Evolutionary conservation across 2,888 invertebrate genomes (phyloP).

Genomic region (Platycnemis pennipes): DNA sequence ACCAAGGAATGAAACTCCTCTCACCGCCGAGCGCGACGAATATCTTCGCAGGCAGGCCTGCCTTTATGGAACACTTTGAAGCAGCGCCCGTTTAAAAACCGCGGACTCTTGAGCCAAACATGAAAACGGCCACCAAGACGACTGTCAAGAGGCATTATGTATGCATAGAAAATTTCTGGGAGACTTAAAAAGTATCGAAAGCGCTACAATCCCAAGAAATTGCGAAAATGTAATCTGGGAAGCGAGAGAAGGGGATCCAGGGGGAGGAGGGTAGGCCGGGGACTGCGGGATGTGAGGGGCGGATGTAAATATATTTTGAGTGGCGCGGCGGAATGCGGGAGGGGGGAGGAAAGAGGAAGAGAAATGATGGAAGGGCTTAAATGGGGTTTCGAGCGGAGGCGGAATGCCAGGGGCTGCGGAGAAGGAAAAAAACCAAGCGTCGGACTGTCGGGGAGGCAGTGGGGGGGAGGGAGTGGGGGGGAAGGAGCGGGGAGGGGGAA

Average conservation of each 20-base stretch:
- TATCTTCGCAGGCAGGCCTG: not conserved
- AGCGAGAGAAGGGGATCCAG: not conserved
- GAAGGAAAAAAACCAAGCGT: not conserved
- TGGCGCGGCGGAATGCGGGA: not conserved
- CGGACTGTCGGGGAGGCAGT: not conserved
- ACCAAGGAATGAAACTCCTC: not conserved
- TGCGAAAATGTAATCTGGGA: constrained; percentile 13
- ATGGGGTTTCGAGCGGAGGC: not conserved
- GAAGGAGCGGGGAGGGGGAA: not conserved
- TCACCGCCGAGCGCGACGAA: not conserved
- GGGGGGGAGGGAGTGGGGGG: not conserved
- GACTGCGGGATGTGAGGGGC: not conserved
- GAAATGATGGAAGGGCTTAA: constrained; percentile 23
- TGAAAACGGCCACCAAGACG: not conserved
- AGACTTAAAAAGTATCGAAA: not conserved
- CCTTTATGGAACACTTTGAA: not conserved
- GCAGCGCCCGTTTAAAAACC: not conserved
- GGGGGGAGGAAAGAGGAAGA: not conserved
- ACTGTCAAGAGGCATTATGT: not conserved
- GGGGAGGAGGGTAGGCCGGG: not conserved
- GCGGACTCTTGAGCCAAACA: not conserved
- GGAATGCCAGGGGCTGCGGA: not conserved
- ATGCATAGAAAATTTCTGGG: not conserved
- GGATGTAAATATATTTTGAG: constrained; percentile 23
- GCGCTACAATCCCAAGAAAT: not conserved